Evolutionary conservation across 2,888 invertebrate species (phyloP).

Genomic region (Drosophila imparisetae): DNA sequence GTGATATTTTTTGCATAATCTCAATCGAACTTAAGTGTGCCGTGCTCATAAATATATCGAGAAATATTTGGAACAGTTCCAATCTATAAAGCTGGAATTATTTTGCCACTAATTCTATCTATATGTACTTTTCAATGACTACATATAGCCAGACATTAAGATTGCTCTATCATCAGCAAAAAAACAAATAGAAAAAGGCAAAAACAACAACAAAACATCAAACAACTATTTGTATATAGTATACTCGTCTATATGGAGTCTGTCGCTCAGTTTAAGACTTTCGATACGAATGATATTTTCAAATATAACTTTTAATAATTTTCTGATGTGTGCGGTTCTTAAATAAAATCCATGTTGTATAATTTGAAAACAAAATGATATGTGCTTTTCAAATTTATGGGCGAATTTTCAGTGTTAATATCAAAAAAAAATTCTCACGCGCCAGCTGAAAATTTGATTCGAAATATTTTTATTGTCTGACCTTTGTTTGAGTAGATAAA

Average conservation of each 20-base stretch:
- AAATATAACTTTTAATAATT: slow-evolving; percentile 23
- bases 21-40: slow-evolving; percentile 66
- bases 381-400: slow-evolving; percentile 65
- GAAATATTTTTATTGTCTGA: slow-evolving; percentile 38
- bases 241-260: slow-evolving; percentile 28
- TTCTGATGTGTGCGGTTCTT: slow-evolving; percentile 13
- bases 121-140: slow-evolving; percentile 15
- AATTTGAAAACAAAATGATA: slow-evolving; percentile 72
- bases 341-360: slow-evolving; percentile 50
- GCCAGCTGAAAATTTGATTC: slow-evolving; percentile 41
- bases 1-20: slow-evolving; percentile 40
- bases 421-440: slow-evolving; percentile 57
- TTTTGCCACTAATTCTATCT: slow-evolving; percentile 32
- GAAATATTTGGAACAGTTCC: slow-evolving; percentile 64
- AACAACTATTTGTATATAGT: slow-evolving; percentile 41
- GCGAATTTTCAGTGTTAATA: slow-evolving; percentile 54
- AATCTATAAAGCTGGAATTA: slow-evolving; percentile 72
- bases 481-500: slow-evolving; percentile 32
- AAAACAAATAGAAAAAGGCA: not conserved
- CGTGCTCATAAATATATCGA: slow-evolving; percentile 59
- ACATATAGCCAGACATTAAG: slow-evolving; percentile 42
- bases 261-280: slow-evolving; percentile 29
- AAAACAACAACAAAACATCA: slow-evolving; percentile 44
- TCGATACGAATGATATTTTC: slow-evolving; percentile 32
- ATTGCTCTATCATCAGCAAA: slow-evolving; percentile 41